Conservation (phyloP, 2,113 vertebrate species). For the Thunnus maccoyii region DNA sequence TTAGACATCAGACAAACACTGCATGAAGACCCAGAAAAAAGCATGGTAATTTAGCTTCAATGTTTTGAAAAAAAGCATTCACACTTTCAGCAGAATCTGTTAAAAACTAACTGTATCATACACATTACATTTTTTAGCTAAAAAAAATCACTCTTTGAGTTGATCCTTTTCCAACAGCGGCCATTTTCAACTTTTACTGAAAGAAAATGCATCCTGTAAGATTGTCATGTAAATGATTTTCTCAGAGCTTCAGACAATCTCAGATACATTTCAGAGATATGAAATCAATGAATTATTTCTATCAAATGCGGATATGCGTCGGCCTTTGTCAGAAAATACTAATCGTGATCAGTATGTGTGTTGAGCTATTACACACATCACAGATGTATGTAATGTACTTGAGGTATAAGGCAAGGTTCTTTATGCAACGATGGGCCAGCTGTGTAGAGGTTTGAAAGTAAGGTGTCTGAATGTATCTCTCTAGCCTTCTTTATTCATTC, state of each 20-base stretch:
- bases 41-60: slow-evolving; percentile 68
- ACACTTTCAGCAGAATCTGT: slow-evolving; percentile 50
- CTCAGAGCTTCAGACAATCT: neutral
- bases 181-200: neutral
- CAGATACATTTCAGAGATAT: no score
- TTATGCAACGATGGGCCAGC: no score
- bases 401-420: no score
- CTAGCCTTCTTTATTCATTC: no score
- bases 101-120: neutral
- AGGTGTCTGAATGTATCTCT: no score
- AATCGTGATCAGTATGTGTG: no score
- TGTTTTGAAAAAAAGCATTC: slow-evolving; percentile 61
- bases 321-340: no score
- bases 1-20: slow-evolving; percentile 73
- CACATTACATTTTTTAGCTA: neutral
- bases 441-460: no score
- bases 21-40: slow-evolving; percentile 50
- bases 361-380: no score
- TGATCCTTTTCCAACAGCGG: slow-evolving; percentile 5
- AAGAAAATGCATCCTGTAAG: neutral
- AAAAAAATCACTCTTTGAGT: slow-evolving; percentile 14
- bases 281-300: no score
- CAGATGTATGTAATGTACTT: no score
- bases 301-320: no score
- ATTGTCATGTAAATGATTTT: slow-evolving; percentile 9